These are phyloP conservation scores for Phaetusa simplex DNA, from an alignment of 2,113 vertebrate species.

Conservation along the genomic window DNA sequence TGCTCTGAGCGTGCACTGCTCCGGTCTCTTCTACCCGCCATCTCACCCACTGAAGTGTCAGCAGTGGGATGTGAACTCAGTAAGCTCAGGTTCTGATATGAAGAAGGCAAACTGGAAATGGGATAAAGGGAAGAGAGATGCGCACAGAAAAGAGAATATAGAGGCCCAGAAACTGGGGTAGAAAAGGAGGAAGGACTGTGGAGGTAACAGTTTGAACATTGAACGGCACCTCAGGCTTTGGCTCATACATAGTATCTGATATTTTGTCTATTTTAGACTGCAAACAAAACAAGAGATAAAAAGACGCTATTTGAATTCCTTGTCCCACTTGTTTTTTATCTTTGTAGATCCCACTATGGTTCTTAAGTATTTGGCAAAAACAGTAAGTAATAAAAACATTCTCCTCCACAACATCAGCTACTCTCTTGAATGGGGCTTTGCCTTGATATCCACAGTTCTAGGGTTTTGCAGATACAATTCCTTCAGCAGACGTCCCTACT, in stretches of 20 bases:
- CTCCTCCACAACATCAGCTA: not conserved
- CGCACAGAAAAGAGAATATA: not conserved
- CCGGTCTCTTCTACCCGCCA: not conserved
- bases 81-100: not conserved
- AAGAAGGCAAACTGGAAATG: not conserved
- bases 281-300: constrained; percentile 15
- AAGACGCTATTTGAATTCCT: not conserved
- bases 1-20: not conserved
- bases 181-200: not conserved
- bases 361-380: not conserved
- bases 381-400: not conserved
- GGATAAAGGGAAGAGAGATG: not conserved
- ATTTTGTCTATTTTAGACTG: constrained; percentile 12
- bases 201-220: not conserved
- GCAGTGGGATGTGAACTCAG: not conserved
- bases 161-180: not conserved
- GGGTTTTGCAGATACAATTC: not conserved
- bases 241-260: not conserved
- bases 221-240: not conserved
- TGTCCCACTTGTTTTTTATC: not conserved
- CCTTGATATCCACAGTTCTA: not conserved
- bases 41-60: not conserved
- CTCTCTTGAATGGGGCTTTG: not conserved
- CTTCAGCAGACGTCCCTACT: not conserved
- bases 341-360: not conserved